Base-by-base conservation (phyloP, 2,797 vertebrate genomes). In the Anguilla obscura region DNA sequence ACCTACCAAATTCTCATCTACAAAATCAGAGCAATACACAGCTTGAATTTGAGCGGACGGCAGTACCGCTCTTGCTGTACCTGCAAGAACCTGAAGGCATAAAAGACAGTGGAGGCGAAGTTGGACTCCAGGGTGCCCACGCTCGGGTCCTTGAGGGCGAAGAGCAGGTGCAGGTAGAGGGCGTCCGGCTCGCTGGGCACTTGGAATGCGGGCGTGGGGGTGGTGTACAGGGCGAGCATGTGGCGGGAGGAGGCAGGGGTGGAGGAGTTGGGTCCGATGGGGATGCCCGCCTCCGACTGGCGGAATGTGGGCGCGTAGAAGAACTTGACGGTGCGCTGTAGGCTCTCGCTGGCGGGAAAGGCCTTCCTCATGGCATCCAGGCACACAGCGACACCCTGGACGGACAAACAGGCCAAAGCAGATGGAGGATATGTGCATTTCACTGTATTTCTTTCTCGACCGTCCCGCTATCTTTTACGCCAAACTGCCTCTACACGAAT, bases 141-240 rank as follows among this genome's bases (percentile, higher is more conserved):
- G 0, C 84, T 93, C 0, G 93, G 92, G 86, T 94, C 94, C 91
- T 92, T 96, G 87, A 99, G 93, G 0, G 97, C 97, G 14, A 97
- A 97, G 60, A 99, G 95, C 21, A 99, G 95, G 91, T 98, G 97
- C 85, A 97, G 88, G 86, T 97, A 97, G 85, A 97, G 94, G 0
- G 94, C 87, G 0, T 96, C 94, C 0, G 92, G 93, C 89, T 96
- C 94, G 90, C 93, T 93, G 80, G 92, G 90, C 84, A 95, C 92
- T 95, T 95, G 0, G 3, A 94, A 94, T 88, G 95, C 94, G 0
- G 94, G 90, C 0, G 91, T 91, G 0, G 95, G 92, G 9, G 95
- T 93, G 63, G 96, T 96, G 92, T 96, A 97, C 54, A 97, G 93
- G 86, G 92, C 91, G 45, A 96, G 93, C 93, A 96, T 93, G 33